Conservation (phyloP, 2,888 invertebrate species). For the Dromius quadrimaculatus region DNA sequence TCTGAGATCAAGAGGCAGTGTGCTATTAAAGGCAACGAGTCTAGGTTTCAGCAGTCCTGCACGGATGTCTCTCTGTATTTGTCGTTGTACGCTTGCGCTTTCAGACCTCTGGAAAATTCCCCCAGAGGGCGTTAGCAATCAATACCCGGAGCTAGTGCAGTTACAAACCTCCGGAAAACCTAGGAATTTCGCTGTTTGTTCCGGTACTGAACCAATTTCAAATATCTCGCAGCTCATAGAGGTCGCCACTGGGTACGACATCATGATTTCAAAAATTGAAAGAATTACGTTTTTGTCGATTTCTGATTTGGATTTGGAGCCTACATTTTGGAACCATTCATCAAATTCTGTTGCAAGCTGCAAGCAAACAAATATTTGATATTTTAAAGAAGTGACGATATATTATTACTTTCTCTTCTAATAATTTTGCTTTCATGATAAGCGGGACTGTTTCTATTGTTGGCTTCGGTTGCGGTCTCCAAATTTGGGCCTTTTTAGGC, state of each 20-base stretch:
- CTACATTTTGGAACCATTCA: conserved; percentile 62
- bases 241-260: conserved; percentile 70
- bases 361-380: conserved; percentile 44
- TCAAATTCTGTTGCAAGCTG: conserved; percentile 64
- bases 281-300: conserved; percentile 61
- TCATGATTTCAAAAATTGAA: conserved; percentile 70
- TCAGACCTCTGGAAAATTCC: conserved; percentile 65
- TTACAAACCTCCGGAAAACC: conserved; percentile 67
- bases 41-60: conserved; percentile 66
- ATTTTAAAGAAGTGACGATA: background rate
- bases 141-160: conserved; percentile 14
- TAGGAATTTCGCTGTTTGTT: conserved; percentile 69
- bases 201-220: conserved; percentile 72
- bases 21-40: conserved; percentile 69
- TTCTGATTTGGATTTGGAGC: conserved; percentile 59
- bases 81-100: conserved; percentile 67
- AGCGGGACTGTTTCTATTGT: conserved; percentile 60
- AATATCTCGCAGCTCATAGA: conserved; percentile 70
- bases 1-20: conserved; percentile 68
- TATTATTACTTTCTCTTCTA: conserved; percentile 29
- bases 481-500: conserved; percentile 62
- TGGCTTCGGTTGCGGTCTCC: conserved; percentile 62
- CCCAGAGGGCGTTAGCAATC: conserved; percentile 11
- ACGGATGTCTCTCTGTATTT: conserved; percentile 68
- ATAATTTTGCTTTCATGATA: conserved; percentile 11